Percentiles rank a stretch among this genome's conserved stretches.
These are phyloP conservation scores for Ornithoptera priamus DNA, from an alignment of 2,888 invertebrate genomes.

Conservation along the genomic window DNA sequence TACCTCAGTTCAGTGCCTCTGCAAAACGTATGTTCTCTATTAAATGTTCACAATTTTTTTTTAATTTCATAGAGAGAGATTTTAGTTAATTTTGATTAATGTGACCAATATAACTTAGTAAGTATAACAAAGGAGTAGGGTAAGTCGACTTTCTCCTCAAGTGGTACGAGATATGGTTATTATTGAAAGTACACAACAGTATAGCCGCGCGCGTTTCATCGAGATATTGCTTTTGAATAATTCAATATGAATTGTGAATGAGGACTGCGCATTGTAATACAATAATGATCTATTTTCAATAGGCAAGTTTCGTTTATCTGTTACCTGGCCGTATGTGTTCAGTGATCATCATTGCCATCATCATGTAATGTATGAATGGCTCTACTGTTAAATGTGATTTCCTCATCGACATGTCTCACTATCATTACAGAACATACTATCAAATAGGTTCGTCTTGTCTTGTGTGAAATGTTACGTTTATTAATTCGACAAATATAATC, in stretches of 20 bases:
- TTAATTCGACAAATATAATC: not conserved
- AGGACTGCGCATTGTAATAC: not conserved
- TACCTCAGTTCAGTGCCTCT: too few species aligned
- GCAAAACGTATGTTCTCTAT: too few species aligned
- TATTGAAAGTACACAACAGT: slow-evolving; percentile 15
- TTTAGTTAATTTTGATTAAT: not conserved
- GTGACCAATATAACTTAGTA: not conserved
- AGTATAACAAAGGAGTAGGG: not conserved
- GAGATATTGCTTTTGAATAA: slow-evolving; percentile 24
- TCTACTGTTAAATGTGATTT: not conserved
- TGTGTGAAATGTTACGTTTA: not conserved
- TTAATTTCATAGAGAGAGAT: too few species aligned
- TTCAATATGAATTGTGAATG: slow-evolving; percentile 22
- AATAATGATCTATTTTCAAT: slow-evolving; percentile 18
- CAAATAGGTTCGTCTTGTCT: not conserved
- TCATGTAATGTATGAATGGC: not conserved
- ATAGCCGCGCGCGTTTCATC: not conserved
- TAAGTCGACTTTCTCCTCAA: slow-evolving; percentile 17
- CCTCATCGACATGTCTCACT: not conserved
- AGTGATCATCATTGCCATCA: not conserved
- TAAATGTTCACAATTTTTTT: too few species aligned
- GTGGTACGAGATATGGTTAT: slow-evolving; percentile 19
- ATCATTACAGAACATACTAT: not conserved
- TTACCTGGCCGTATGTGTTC: not conserved
- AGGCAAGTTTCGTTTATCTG: not conserved